Evolutionary conservation across 2,888 invertebrate species (phyloP).

Genomic region (Apamea sordens): DNA sequence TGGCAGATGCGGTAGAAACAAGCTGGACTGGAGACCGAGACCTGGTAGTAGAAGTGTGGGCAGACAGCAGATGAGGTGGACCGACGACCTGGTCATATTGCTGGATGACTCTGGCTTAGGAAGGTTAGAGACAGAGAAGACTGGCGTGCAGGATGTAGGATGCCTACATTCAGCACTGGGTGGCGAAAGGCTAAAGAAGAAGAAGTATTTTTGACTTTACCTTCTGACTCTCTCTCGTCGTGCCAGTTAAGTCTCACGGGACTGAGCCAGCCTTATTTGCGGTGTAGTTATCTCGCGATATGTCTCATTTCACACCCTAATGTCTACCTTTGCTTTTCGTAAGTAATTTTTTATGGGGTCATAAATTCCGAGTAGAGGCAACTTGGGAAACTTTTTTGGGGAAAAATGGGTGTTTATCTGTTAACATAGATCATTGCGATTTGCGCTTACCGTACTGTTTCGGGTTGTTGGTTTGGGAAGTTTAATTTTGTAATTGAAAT

Average conservation of each 20-base stretch:
- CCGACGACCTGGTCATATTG: too few species aligned
- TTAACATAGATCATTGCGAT: conserved; percentile 51
- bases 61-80: too few species aligned
- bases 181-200: too few species aligned
- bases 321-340: conserved; percentile 58
- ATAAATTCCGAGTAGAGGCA: conserved; percentile 49
- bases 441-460: conserved; percentile 36
- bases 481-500: conserved; percentile 22
- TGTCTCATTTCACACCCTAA: conserved; percentile 65
- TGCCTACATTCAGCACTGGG: too few species aligned
- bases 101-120: too few species aligned
- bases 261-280: conserved; percentile 58
- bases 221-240: conserved; percentile 25
- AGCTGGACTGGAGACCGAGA: too few species aligned
- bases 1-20: too few species aligned
- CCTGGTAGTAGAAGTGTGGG: too few species aligned
- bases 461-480: conserved; percentile 22
- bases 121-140: too few species aligned
- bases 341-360: conserved; percentile 62
- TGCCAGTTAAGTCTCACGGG: conserved; percentile 42
- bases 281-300: conserved; percentile 61
- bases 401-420: conserved; percentile 60
- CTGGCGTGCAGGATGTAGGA: too few species aligned
- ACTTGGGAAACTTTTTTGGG: conserved; percentile 52
- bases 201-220: background rate